phyloP scores from a whole-genome alignment of 1,140 invertebrate species.

The Neocloeon triangulifer region DNA sequence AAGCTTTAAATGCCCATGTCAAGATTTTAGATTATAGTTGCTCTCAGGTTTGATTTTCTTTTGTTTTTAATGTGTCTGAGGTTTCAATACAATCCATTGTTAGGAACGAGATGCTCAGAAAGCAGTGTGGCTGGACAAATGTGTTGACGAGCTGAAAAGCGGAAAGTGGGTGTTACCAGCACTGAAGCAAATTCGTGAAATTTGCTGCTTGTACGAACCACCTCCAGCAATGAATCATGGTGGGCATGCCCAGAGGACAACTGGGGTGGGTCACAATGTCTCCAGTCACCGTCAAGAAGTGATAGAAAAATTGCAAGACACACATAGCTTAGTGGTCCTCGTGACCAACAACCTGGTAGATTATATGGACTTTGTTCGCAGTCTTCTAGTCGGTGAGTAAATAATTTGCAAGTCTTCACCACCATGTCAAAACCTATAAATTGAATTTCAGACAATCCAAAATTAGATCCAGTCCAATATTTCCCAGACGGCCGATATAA shows the following conservation, averaged over 20 bases:
- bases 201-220: constrained; percentile 82
- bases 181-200: constrained; percentile 86
- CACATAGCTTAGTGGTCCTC: constrained; percentile 80
- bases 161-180: constrained; percentile 86
- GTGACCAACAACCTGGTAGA: constrained; percentile 79
- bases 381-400: constrained; percentile 32
- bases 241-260: constrained; percentile 34
- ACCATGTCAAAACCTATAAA: constrained; percentile 5
- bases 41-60: constrained; percentile 31
- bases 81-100: too few species aligned
- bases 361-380: constrained; percentile 74
- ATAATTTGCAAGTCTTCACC: neutral
- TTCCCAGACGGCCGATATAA: constrained; percentile 76
- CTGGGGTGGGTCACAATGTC: constrained; percentile 12
- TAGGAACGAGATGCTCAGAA: constrained; percentile 91
- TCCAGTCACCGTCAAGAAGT: constrained; percentile 39
- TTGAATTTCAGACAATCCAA: constrained; percentile 31
- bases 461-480: constrained; percentile 59
- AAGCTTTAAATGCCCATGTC: constrained; percentile 81
- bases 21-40: constrained; percentile 97
- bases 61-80: too few species aligned
- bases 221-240: constrained; percentile 41
- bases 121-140: constrained; percentile 84
- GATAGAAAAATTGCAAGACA: constrained; percentile 75
- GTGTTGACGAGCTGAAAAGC: constrained; percentile 81